Conservation (phyloP, 2,888 invertebrate species). For the Limnephilus marmoratus region DNA sequence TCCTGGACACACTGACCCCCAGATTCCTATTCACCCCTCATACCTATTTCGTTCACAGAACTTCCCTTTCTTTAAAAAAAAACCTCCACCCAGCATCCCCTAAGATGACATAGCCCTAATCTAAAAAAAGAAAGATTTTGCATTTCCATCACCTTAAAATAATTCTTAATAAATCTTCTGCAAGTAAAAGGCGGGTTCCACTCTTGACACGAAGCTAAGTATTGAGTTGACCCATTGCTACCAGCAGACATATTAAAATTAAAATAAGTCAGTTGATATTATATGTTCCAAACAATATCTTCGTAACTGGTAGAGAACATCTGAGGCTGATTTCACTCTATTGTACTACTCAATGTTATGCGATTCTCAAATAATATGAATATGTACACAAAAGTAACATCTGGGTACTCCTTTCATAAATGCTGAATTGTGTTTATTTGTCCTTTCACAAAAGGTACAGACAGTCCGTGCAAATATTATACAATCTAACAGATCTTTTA, state of each 20-base stretch:
- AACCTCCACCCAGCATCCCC: no score
- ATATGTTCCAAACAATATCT: not conserved
- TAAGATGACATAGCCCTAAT: no score
- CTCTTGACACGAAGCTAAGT: not conserved
- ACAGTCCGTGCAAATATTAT: not conserved
- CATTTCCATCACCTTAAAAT: not conserved
- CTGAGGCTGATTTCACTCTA: not conserved
- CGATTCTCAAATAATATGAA: not conserved
- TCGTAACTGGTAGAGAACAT: not conserved
- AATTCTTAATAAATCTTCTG: not conserved
- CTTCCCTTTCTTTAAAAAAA: no score
- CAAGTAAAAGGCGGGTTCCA: not conserved
- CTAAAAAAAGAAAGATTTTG: no score
- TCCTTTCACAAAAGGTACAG: not conserved
- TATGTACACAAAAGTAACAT: not conserved
- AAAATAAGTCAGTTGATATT: not conserved
- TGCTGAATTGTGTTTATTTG: not conserved
- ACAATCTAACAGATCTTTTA: not conserved
- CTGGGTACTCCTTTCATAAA: not conserved
- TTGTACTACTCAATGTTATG: not conserved
- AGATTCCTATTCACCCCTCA: no score
- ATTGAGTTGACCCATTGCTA: not conserved
- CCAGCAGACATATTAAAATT: not conserved
- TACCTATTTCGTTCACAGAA: no score
- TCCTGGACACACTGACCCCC: no score